Base-by-base conservation (phyloP, 2,888 invertebrate species). In the Spodoptera littoralis region DNA sequence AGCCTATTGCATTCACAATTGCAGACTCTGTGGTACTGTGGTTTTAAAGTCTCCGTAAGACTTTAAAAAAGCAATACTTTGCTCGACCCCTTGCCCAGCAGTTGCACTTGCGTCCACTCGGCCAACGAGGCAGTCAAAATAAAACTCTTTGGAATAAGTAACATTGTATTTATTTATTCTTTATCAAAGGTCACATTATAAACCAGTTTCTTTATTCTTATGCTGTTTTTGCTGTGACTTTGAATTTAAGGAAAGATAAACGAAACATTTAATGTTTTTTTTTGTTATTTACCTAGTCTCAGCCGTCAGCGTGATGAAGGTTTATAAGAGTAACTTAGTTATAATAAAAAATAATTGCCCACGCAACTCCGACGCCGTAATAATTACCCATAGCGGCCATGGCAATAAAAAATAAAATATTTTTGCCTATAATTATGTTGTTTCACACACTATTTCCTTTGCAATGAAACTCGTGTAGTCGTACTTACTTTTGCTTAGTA, bases 381-480 rank as follows among this genome's bases (percentile, higher is more conserved):
- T 2, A 46, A 30, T 11, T 18, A 36, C 8, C 8, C 8, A 22
- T 50, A 43, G 0, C 2, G 13, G 2, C 11, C 24, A 18, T 12
- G 36, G 42, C 27, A 11, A 42, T 64, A 49, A 44, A 44, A 48
- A 56, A 13, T 27, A 27, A 36, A 44, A 47, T 41, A 48, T 12
- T 11, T 68, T 59, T 59, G 53, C 55, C 46, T 50, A 30, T 27
- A 45, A 68, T 73, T 56, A 73, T 13, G 46, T 47, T 12, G 3
- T 57, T 45, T 22, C 30, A n/a, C n/a, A 47, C 48, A 59, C 36
- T 63, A 63, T 45, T 22, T 49, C 53, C 11, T 27, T 68, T 59
- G 36, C 55, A 46, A 22, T 41, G 41, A 9, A 12, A 55, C 11
- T 24, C 22, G 11, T 27, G 3, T 27, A 27, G 5, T 27, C 27